phyloP scores from a whole-genome alignment of 2,797 vertebrate genomes.

The Cirrhinus molitorella region DNA sequence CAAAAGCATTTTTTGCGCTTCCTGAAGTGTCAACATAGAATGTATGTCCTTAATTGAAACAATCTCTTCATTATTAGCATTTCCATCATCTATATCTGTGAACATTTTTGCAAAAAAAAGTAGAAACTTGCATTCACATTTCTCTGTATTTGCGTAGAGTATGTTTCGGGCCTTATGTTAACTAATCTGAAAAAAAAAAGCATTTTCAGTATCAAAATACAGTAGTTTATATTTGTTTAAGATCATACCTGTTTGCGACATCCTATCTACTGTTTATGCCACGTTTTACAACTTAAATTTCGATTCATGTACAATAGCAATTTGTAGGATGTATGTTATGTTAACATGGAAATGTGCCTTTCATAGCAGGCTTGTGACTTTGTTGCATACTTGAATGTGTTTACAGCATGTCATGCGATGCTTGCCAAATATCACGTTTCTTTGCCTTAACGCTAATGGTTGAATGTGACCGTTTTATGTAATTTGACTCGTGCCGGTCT shows the following conservation, averaged over 20 bases:
- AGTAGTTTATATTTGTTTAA: not conserved
- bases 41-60: no score
- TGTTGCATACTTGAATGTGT: constrained; percentile 41
- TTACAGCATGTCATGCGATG: constrained; percentile 54
- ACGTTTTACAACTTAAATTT: not conserved
- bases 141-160: not conserved
- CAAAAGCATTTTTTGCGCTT: no score
- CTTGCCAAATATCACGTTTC: constrained; percentile 47
- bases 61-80: no score
- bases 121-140: no score
- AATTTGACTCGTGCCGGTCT: constrained; percentile 27
- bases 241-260: not conserved
- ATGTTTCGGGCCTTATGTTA: not conserved
- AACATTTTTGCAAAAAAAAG: no score
- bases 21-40: no score
- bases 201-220: not conserved
- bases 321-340: constrained; percentile 9
- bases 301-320: not conserved
- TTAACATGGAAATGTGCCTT: constrained; percentile 50
- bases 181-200: not conserved
- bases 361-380: constrained; percentile 47
- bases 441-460: constrained; percentile 33
- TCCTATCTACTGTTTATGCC: not conserved
- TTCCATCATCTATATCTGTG: no score
- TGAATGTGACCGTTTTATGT: constrained; percentile 33